These are phyloP conservation scores for Rattus rattus DNA, from an alignment of 2,113 vertebrate genomes.

Conservation along the genomic window DNA sequence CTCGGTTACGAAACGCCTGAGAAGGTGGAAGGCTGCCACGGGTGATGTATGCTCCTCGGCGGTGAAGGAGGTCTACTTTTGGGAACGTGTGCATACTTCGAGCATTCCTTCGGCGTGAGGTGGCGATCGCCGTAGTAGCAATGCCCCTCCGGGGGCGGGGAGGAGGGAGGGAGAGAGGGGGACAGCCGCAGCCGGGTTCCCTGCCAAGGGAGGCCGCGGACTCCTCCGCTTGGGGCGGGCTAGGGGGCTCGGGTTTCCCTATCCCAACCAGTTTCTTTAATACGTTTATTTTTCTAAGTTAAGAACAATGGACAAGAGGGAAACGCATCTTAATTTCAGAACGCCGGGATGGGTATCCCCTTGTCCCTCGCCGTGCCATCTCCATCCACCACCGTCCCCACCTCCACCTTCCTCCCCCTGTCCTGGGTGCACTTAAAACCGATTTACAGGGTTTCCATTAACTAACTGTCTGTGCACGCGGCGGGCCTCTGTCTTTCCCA, in stretches of 20 bases:
- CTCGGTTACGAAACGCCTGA: constrained; percentile 93
- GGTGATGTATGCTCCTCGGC: constrained; percentile 90
- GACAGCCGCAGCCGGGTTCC: constrained; percentile 52
- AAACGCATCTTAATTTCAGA: not conserved
- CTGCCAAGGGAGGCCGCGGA: constrained; percentile 77
- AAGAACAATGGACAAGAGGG: constrained; percentile 35
- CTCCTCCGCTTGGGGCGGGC: constrained; percentile 65
- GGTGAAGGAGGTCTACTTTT: constrained; percentile 87
- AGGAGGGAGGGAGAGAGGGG: constrained; percentile 52
- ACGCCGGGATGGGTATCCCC: not conserved
- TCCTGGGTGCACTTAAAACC: constrained; percentile 78
- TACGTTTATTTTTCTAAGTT: constrained; percentile 55
- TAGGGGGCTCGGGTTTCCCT: constrained; percentile 77
- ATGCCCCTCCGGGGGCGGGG: constrained; percentile 67
- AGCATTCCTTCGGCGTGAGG: constrained; percentile 94
- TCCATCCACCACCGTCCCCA: not conserved
- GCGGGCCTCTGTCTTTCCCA: constrained; percentile 68
- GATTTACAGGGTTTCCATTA: constrained; percentile 80
- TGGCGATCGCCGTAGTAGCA: constrained; percentile 84
- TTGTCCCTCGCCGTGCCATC: not conserved
- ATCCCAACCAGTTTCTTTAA: constrained; percentile 49
- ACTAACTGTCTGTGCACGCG: constrained; percentile 81
- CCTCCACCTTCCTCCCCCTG: constrained; percentile 45
- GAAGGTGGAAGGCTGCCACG: constrained; percentile 90
- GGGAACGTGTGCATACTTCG: constrained; percentile 91